Percentiles rank a stretch among this genome's conserved stretches.
Evolutionary conservation across 2,797 vertebrate species (phyloP).

Genomic region (Rhinatrema bivittatum): DNA sequence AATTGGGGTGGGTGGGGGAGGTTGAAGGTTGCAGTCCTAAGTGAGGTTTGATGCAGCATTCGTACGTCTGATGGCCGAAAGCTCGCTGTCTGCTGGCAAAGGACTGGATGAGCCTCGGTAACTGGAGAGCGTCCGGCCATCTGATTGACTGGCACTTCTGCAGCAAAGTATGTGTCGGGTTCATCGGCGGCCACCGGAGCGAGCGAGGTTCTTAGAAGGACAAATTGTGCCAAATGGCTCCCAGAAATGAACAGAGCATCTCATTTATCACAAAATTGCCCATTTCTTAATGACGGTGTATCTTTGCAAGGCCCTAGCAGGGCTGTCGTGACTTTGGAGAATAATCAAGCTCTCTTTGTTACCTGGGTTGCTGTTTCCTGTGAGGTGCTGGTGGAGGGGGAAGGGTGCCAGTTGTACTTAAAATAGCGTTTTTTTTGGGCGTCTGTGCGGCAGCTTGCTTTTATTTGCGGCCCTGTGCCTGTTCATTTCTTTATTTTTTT

Average conservation of each 20-base stretch:
- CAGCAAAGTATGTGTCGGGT: neutral
- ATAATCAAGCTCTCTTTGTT: too few species aligned
- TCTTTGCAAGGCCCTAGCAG: too few species aligned
- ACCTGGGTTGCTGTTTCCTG: too few species aligned
- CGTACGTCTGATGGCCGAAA: neutral
- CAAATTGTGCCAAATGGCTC: conserved; percentile 17
- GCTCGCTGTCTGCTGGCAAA: neutral
- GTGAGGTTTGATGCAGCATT: neutral
- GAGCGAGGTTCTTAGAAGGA: neutral
- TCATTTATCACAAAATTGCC: conserved; percentile 17
- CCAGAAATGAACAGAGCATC: neutral
- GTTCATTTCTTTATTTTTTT: too few species aligned
- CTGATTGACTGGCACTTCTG: neutral
- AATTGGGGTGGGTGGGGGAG: too few species aligned
- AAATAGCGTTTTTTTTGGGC: too few species aligned
- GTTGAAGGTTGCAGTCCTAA: neutral
- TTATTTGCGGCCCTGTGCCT: too few species aligned
- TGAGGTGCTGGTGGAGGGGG: too few species aligned
- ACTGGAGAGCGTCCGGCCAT: neutral
- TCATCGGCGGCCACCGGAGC: neutral
- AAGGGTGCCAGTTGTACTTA: too few species aligned
- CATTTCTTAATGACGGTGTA: conserved; percentile 11
- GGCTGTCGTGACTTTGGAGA: too few species aligned
- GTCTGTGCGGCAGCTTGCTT: too few species aligned
- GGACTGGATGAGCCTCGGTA: neutral